Base-by-base conservation (phyloP, 2,113 vertebrate species). In the Accipiter cooperii region DNA sequence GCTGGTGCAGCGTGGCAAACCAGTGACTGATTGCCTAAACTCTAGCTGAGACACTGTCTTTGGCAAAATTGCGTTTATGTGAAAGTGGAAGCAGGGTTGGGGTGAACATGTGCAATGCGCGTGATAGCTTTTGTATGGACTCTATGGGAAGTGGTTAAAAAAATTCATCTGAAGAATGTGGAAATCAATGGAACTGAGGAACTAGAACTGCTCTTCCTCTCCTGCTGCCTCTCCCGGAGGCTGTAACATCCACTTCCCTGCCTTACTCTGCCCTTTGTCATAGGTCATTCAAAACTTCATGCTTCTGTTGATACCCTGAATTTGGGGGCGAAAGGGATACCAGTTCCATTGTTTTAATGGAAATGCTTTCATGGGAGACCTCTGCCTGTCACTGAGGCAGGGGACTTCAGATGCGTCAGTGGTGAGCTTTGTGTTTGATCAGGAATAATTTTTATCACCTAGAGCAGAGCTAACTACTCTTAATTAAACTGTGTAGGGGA, bases 61-160 rank as follows among this genome's bases (percentile, higher is more conserved):
- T 16, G 60, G 61, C 55, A 60, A 11, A 12, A 6, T 5, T 29
- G 16, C 10, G 33, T 47, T 17, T 25, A 1, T 7, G 0, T 9
- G 34, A 1, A 15, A 33, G 54, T 2, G 29, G 64, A 21, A 38
- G 29, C 34, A 24, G 87, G 16, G 28, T 1, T 51, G 64, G 57
- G n/a, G n/a, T 15, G 49, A 47, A 52, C 29, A 1, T 1, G 1
- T 14, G 52, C 51, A 18, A 1, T 8, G 63, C 22, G 3, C 1
- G 0, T 10, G 52, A 2, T n/a, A 20, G 28, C 58, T 77, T 77
- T 61, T 5, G 0, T 2, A 5, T 4, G 18, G 70, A 8, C 40
- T 49, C 57, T 10, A 0, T 4, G 33, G 22, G 24, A 63, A 71
- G 64, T 10, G 58, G 52, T 33, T 44, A 40, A 29, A 60, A 60